phyloP scores from a whole-genome alignment of 2,888 invertebrate species.

The Melanophora roralis region DNA sequence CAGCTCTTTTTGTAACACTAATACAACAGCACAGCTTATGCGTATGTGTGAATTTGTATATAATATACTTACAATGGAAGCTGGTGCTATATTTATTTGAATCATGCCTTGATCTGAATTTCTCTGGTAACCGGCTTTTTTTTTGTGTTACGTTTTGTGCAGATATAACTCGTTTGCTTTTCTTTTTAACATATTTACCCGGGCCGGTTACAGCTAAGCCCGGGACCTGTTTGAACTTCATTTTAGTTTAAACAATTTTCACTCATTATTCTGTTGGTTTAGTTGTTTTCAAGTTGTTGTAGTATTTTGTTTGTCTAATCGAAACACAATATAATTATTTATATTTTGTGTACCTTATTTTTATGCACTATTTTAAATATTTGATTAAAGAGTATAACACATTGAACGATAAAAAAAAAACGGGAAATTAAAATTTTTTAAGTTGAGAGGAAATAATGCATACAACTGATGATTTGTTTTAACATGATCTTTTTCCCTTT shows the following conservation, averaged over 20 bases:
- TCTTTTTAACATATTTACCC: slow-evolving; percentile 44
- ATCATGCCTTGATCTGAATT: slow-evolving; percentile 48
- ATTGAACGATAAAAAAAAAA: no score
- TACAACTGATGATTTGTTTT: slow-evolving; percentile 33
- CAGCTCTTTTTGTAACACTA: neutral
- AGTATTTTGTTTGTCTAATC: slow-evolving; percentile 16
- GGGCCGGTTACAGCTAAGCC: slow-evolving; percentile 61
- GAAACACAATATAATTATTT: neutral
- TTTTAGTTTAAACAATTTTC: slow-evolving; percentile 59
- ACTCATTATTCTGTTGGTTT: slow-evolving; percentile 55
- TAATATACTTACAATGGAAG: slow-evolving; percentile 33
- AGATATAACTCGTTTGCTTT: slow-evolving; percentile 12
- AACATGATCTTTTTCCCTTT: no score
- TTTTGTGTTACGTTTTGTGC: neutral
- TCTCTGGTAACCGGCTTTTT: slow-evolving; percentile 61
- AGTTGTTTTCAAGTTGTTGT: neutral
- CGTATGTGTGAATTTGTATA: neutral
- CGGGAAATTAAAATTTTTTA: slow-evolving; percentile 55
- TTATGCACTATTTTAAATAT: slow-evolving; percentile 44
- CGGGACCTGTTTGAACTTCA: slow-evolving; percentile 63
- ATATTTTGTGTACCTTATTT: slow-evolving; percentile 1
- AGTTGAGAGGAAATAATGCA: slow-evolving; percentile 22
- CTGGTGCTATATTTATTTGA: slow-evolving; percentile 58
- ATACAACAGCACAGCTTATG: slow-evolving; percentile 17
- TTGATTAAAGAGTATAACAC: no score